Evolutionary conservation across 1,140 invertebrate genomes (phyloP).

Genomic region (Parasteatoda tepidariorum): DNA sequence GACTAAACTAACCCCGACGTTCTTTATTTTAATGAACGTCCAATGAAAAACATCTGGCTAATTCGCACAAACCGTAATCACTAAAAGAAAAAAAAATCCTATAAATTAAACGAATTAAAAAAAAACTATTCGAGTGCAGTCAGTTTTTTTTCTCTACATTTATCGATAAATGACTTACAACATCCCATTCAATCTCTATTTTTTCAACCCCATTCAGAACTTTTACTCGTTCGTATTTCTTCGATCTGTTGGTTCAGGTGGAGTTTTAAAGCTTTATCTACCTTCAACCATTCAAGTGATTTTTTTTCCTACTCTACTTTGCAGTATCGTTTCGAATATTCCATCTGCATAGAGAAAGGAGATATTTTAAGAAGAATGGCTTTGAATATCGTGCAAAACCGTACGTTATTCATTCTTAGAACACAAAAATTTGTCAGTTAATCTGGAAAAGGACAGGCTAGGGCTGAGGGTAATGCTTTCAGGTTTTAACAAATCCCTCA

Average conservation of each 20-base stretch:
- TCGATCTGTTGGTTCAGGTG: conserved; percentile 57
- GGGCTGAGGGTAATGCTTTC: conserved; percentile 30
- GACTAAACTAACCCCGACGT: too few relatives aligned
- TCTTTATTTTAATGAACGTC: too few relatives aligned
- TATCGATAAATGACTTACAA: conserved; percentile 32
- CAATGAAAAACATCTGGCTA: too few relatives aligned
- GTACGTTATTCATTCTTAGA: conserved; percentile 58
- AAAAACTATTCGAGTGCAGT: too few relatives aligned
- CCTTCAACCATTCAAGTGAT: conserved; percentile 20
- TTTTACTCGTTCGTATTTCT: conserved; percentile 10
- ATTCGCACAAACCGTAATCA: too few relatives aligned
- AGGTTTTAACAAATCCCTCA: conserved; percentile 60
- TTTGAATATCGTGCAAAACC: conserved; percentile 28
- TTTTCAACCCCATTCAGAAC: neutral
- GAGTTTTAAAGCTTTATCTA: conserved; percentile 40
- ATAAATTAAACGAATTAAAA: too few relatives aligned
- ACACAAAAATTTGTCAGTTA: conserved; percentile 56
- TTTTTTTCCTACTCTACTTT: conserved; percentile 2
- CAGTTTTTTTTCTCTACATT: too few relatives aligned
- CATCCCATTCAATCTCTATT: neutral
- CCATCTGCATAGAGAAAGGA: conserved; percentile 37
- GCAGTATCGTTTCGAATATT: conserved; percentile 26
- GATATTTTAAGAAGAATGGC: conserved; percentile 47
- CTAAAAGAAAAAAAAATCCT: too few relatives aligned
- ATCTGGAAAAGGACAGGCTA: conserved; percentile 39